phyloP scores from a whole-genome alignment of 2,113 vertebrate species.

The Electrona antarctica region DNA sequence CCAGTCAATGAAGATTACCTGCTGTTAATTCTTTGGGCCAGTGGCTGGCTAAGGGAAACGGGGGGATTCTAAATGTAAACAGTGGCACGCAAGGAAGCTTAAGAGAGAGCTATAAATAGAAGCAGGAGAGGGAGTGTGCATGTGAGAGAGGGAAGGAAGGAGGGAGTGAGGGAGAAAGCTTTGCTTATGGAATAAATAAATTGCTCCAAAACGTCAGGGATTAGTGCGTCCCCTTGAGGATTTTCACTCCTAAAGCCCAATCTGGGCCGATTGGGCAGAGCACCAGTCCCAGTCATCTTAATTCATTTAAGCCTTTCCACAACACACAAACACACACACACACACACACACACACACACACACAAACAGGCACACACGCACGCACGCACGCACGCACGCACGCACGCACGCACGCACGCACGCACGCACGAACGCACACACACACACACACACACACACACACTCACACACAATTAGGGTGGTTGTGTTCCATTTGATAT shows the following conservation, averaged over 20 bases:
- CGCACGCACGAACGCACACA: conserved; percentile 29
- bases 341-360: conserved; percentile 4
- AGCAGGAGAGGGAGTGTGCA: neutral
- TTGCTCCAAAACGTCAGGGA: conserved; percentile 72
- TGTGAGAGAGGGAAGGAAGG: conserved; percentile 48
- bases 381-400: neutral
- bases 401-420: conserved; percentile 8
- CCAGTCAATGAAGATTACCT: conserved; percentile 52
- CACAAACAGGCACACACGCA: conserved; percentile 19
- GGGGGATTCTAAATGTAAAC: conserved; percentile 72
- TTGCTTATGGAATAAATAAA: conserved; percentile 73
- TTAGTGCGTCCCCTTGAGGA: conserved; percentile 77
- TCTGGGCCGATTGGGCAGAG: conserved; percentile 71
- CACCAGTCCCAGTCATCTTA: conserved; percentile 70
- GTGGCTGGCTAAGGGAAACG: conserved; percentile 26
- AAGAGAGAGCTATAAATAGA: conserved; percentile 73
- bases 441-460: too few relatives aligned
- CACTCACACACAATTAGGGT: neutral
- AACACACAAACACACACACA: conserved; percentile 40
- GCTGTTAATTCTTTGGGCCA: conserved; percentile 55
- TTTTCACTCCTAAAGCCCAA: conserved; percentile 75
- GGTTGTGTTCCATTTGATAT: too few relatives aligned
- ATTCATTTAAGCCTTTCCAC: conserved; percentile 69
- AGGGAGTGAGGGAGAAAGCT: conserved; percentile 65
- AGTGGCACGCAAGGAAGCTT: conserved; percentile 69